Conservation (phyloP, 1,140 invertebrate genomes). For the Steinernema feltiae region DNA sequence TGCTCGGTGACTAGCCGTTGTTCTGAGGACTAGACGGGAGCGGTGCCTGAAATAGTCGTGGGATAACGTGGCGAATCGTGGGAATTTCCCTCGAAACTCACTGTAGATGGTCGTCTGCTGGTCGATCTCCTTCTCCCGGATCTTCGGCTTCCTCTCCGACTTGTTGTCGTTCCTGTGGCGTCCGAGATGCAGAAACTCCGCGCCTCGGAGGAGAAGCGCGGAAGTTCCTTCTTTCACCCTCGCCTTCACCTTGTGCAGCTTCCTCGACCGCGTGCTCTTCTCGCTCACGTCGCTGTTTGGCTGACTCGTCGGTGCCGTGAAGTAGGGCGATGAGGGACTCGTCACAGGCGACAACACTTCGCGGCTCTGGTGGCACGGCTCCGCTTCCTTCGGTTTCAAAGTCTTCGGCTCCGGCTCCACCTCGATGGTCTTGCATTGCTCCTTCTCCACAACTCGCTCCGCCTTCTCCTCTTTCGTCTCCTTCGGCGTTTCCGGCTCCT, state of each 20-base stretch:
- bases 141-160: not conserved
- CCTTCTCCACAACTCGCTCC: not conserved
- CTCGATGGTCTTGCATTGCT: not conserved
- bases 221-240: not conserved
- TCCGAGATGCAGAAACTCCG: not conserved
- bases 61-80: not conserved
- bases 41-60: not conserved
- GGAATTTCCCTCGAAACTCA: not conserved
- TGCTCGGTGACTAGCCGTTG: no score
- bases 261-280: not conserved
- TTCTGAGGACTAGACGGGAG: not conserved
- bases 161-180: not conserved
- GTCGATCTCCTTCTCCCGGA: not conserved
- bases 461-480: no score
- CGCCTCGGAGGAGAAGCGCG: not conserved
- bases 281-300: not conserved
- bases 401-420: not conserved
- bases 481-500: no score
- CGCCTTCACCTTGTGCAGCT: not conserved
- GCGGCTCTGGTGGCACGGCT: not conserved
- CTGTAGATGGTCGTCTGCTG: not conserved
- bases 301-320: not conserved
- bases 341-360: not conserved
- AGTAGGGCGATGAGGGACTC: not conserved
- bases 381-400: not conserved